Evolutionary conservation across 2,888 invertebrate genomes (phyloP).

Genomic region (Drosophila dives): DNA sequence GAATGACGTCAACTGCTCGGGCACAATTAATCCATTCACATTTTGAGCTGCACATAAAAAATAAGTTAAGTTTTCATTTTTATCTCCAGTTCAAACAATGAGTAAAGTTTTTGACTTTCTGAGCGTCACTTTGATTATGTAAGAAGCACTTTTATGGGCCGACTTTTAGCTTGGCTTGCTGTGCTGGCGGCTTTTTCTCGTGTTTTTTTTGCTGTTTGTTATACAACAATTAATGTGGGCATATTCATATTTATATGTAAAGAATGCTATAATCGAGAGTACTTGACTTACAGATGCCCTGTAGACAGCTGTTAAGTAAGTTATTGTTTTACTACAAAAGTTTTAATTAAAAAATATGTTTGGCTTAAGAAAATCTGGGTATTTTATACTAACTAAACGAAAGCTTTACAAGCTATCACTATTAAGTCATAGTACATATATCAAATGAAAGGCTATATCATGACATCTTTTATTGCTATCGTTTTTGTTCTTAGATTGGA

Average conservation of each 20-base stretch:
- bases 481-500: background rate
- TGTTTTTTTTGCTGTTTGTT: constrained; percentile 14
- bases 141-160: constrained; percentile 27
- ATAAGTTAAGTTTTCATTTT: constrained; percentile 10
- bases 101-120: constrained; percentile 4
- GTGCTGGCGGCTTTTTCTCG: background rate
- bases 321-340: background rate
- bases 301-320: background rate
- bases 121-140: constrained; percentile 18
- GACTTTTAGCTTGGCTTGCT: constrained; percentile 23
- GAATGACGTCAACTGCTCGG: constrained; percentile 92
- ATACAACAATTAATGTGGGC: constrained; percentile 19
- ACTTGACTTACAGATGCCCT: background rate
- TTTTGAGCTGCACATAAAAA: constrained; percentile 48
- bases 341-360: background rate
- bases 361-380: background rate
- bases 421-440: background rate
- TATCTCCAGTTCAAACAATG: constrained; percentile 1
- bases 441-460: background rate
- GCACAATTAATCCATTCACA: constrained; percentile 88
- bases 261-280: background rate
- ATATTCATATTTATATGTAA: background rate
- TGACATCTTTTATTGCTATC: background rate
- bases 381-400: too few relatives aligned
- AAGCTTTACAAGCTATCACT: background rate